These are phyloP conservation scores for Didymodactylos carnosus DNA, from an alignment of 2,888 invertebrate genomes.

Conservation along the genomic window DNA sequence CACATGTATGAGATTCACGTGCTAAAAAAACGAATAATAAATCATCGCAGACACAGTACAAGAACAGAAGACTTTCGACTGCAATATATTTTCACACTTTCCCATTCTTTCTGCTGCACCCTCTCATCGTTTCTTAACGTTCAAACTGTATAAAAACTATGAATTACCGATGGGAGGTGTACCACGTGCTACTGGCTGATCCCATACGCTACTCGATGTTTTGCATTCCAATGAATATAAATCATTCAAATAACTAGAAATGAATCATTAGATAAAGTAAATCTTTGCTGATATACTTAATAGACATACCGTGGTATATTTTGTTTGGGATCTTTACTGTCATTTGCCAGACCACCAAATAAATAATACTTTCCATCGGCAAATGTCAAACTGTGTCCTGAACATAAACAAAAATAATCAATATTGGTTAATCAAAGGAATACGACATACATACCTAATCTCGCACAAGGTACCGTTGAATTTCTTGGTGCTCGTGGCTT, in stretches of 20 bases:
- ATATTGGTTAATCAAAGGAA: background rate
- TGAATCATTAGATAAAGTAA: background rate
- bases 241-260: constrained; percentile 67
- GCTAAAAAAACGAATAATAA: too few species aligned
- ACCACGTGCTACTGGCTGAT: constrained; percentile 69
- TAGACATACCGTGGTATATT: constrained; percentile 51
- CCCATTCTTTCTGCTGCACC: too few species aligned
- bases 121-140: too few species aligned
- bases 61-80: too few species aligned
- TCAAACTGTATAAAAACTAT: too few species aligned
- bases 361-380: constrained; percentile 77
- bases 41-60: too few species aligned
- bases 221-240: constrained; percentile 74
- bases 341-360: constrained; percentile 91
- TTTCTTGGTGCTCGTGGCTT: constrained; percentile 54
- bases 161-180: constrained; percentile 35
- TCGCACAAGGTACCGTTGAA: constrained; percentile 68
- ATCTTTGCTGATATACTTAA: background rate
- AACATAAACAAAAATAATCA: too few species aligned
- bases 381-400: constrained; percentile 81
- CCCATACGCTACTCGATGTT: constrained; percentile 62
- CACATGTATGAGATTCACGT: constrained; percentile 86
- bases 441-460: constrained; percentile 39
- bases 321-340: constrained; percentile 88
- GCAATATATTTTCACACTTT: too few species aligned